Base-by-base conservation (phyloP, 92 coral and sea anemone species). In the Plumapathes pennacea region DNA sequence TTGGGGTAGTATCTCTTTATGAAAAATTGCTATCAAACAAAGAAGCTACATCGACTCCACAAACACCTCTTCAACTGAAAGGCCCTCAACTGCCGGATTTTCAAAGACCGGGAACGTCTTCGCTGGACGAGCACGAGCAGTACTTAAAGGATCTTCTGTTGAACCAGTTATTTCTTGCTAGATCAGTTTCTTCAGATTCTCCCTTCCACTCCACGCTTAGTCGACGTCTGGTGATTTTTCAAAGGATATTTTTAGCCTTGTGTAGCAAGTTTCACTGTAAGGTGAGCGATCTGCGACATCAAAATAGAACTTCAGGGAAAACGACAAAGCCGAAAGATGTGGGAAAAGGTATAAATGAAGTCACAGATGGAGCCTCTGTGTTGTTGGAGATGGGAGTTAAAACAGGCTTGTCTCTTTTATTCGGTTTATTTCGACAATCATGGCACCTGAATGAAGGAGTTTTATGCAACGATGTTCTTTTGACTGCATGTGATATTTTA, bases 1-100 rank as follows among this genome's bases (percentile, higher is more conserved):
- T 81, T 26, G 95, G 95, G 38, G 95, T 86, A 46, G 73, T 86
- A 45, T 57, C 68, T 30, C 60, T 86, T 64, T 84, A 81, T 38
- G 78, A 82, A 61, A 86, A 71, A 79, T 89, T 86, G 60, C 76
- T 86, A 53, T 67, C 76, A 26, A 86, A 86, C 63, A 78, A 74
- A 57, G 95, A 86, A 62, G 78, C 82, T 20, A 70, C 74, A 0
- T 62, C 85, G 22, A 58, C 62, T 1, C 85, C 84, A 23, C 85
- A 81, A 34, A 54, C 83, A 40, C 76, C 89, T 4, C 43, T 86
- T 14, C 78, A 86, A 34, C 71, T 86, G 49, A 83, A 80, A 21
- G 95, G 95, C 4, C 89, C 89, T 8, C 52, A 71, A 54, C 66
- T 86, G 21, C 95, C 95, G 1, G 95, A 86, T 11, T 86, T 69